Evolutionary conservation across 2,113 vertebrate species (phyloP), one percentile per base, ranked within the genome.

Genomic region (Symphodus melops): DNA sequence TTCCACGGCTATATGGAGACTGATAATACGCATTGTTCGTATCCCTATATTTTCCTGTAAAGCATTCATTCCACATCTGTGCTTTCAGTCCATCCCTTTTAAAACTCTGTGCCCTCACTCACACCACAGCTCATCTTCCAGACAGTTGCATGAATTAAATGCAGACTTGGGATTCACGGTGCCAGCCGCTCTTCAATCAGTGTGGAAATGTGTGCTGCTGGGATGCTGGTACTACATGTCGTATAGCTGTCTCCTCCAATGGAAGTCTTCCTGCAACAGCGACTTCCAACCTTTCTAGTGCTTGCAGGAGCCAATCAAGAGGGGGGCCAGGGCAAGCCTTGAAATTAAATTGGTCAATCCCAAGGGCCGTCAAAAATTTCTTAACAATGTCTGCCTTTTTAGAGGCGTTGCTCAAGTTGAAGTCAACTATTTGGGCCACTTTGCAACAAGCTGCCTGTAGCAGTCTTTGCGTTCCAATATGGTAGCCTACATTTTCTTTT

Each of bases 81-180:
- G 77, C 68, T 41, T 28, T 63, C 28, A 6, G 23, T 44, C 75
- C 49, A 44, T 68, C 42, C 17, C 9, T 81, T 81, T 85, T 77
- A 58, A 74, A 68, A 78, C n/a, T 16, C 33, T 46, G 72, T 72
- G 70, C 72, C 72, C 67, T 67, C 68, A n/a, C 61, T 78, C 77
- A 56, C 65, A 59, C 58, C 64, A 33, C 62, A 48, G 81, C 83
- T 87, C 82, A 72, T 89, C 77, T 78, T 68, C n/a, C 77, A 83
- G 86, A 83, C 77, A 87, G 83, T 72, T 69, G 70, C 65, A 76
- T 71, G 42, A 76, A 86, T 89, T 87, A 88, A 85, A 77, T 67
- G 84, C 62, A 48, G 59, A 61, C 58, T n/a, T 10, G 52, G 54
- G 55, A 71, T 70, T 82, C 33, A 51, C 69, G 23, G 42, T 77